Base-by-base conservation (phyloP, 2,797 vertebrate genomes). In the Amazona ochrocephala region DNA sequence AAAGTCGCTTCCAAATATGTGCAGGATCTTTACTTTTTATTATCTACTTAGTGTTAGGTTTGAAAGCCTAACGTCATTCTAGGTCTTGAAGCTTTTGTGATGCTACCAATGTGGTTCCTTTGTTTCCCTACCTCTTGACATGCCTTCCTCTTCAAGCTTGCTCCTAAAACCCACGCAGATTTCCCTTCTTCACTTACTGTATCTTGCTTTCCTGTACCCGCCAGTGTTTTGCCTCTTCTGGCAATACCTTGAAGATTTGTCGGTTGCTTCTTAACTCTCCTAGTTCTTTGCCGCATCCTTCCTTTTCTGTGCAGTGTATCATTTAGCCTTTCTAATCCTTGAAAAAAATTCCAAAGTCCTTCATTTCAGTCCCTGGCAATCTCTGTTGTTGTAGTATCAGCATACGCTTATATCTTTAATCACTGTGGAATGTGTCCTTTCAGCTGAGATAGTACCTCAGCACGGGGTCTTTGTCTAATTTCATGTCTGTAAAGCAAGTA, bases 291-390 rank as follows among this genome's bases (percentile, higher is more conserved):
- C 61, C 73, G 56, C 51, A 56, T 86, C 42, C n/a, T 73, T 84
- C 50, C 47, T 84, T 66, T 73, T 84, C 73, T 67, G 20, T 42
- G 60, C 54, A 54, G 11, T 18, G 13, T 56, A 21, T 47, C 34
- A 74, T 83, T 79, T 90, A 91, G 79, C 80, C 76, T 91, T 92
- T 83, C 47, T 92, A 66, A 87, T 75, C 19, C 53, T 83, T 83
- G 68, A 54, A 87, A 93, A 86, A 81, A 54, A 32, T 34, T 87
- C 39, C 11, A 7, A 61, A 30, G 34, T 54, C 80, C 86, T 88
- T 86, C 30, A 73, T 90, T 95, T 90, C 64, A 65, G 37, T 61
- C 32, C 51, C 77, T 90, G 54, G 62, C 80, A 72, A 45, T 64
- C 39, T 84, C 51, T 3, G 4, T 74, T 84, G 71, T 79, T 84